A percentile compares a stretch with the other conserved stretches of the same genome.
phyloP scores from a whole-genome alignment of 2,888 invertebrate genomes.

The Drosophila helvetica region DNA sequence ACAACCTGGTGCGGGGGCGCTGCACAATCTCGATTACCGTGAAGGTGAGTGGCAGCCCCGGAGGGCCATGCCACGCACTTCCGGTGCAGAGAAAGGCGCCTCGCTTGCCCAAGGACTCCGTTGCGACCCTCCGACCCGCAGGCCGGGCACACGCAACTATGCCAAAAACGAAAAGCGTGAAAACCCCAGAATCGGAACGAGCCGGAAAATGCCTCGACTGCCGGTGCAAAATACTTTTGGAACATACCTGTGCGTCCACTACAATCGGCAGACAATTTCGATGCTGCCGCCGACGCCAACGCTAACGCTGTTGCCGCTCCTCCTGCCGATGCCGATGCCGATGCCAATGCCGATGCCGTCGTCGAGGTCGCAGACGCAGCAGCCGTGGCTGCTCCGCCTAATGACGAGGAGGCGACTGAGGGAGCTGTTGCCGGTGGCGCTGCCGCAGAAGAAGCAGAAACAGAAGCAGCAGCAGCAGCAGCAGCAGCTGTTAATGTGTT shows the following conservation, averaged over 20 bases:
- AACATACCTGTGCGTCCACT: slow-evolving; percentile 87
- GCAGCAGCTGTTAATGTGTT: slow-evolving; percentile 72
- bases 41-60: slow-evolving; percentile 13
- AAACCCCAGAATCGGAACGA: slow-evolving; percentile 62
- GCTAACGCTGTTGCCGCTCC: slow-evolving; percentile 37
- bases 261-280: slow-evolving; percentile 85
- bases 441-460: slow-evolving; percentile 38
- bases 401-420: slow-evolving; percentile 55
- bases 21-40: slow-evolving; percentile 11
- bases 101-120: slow-evolving; percentile 1
- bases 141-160: slow-evolving; percentile 73
- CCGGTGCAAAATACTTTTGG: slow-evolving; percentile 79
- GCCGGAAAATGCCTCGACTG: slow-evolving; percentile 76
- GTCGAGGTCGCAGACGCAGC: slow-evolving; percentile 45
- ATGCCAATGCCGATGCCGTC: slow-evolving; percentile 30
- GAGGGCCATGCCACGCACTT: slow-evolving; percentile 3
- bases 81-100: neutral
- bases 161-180: slow-evolving; percentile 79
- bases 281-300: slow-evolving; percentile 63
- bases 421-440: slow-evolving; percentile 48
- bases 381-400: slow-evolving; percentile 49
- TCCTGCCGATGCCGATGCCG: neutral
- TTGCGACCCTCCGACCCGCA: slow-evolving; percentile 1
- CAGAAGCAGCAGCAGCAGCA: slow-evolving; percentile 47
- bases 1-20: slow-evolving; percentile 45